Evolutionary conservation across 2,888 invertebrate genomes (phyloP), one percentile per base, ranked within the genome.

Genomic region (Trissoscelio sp.): DNA sequence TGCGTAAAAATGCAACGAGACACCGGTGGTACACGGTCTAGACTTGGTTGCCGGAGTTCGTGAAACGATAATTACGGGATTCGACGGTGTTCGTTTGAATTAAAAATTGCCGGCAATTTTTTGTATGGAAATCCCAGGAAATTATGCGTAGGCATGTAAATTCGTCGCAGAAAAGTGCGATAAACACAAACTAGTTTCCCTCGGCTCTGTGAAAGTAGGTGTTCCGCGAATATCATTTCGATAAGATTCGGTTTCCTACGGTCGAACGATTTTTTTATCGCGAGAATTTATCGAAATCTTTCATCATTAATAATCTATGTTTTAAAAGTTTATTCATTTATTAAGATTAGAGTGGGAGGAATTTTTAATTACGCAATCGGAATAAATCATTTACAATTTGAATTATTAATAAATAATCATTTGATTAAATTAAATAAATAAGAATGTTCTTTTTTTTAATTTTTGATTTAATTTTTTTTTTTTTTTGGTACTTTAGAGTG

Each of bases 71-170:
- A 75, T 75, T 75, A 66, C 74, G 64, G 58, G 22, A 64, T 48
- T 37, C 58, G 39, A 18, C 24, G 48, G 57, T 46, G 37, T 48
- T 28, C 31, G 14, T 24, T n/a, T 20, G 14, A 22, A 34, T n/a
- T 7, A 58, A 75, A 66, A 75, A 28, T 24, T 7, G 20, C n/a
- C 34, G 37, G 37, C n/a, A 14, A 6, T 39, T 58, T 67, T 66
- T 75, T 67, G n/a, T 34, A 67, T 67, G 60, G 53, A 67, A 60
- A 75, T 42, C 9, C 24, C 9, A 22, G 42, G 16, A 60, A 75
- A 67, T 75, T 75, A 75, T 53, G 67, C 75, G 75, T 34, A 37
- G 60, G 34, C 75, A 67, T 75, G 75, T 67, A 75, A 75, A 75
- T 75, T 67, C 51, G 51, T 44, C n/a, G 42, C 16, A 60, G 51